Base-by-base conservation (phyloP, 2,113 vertebrate genomes). In the Myanophis thanlyinensis region DNA sequence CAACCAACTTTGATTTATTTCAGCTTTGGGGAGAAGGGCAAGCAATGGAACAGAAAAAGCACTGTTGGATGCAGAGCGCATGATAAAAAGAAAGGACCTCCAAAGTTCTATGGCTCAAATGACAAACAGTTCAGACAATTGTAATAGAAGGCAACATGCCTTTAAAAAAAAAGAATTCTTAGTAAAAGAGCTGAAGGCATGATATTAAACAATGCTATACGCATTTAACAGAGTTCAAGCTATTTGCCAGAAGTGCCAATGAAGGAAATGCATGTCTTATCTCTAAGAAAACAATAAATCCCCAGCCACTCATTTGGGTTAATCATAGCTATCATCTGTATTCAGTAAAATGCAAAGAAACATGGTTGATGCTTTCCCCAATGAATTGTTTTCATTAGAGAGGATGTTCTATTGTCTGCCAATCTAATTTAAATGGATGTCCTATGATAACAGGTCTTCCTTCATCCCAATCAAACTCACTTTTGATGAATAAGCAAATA, bases 1-100 rank as follows among this genome's bases (percentile, higher is more conserved):
- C 98, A 98, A 99, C 98, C 97, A 98, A 98, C 98, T 98, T 98
- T 99, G 98, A 99, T 99, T 99, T 99, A 99, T 99, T 99, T 99
- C 97, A 98, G 98, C 97, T 98, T 98, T 97, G 98, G 98, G 97
- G 97, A 97, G 97, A 96, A 98, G 97, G 97, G 97, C 93, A 96
- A 97, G 96, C 95, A 93, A 80, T 93, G 89, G 97, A 98, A 98
- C 98, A 98, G 98, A 98, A 98, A 97, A 97, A 96, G 97, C 96
- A 98, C 98, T 98, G 98, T 98, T 98, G 97, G 97, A 97, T 89
- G 94, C 91, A 93, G 97, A 97, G 52, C 96, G 97, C 92, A 96
- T 97, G 97, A 98, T 95, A 95, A 92, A 97, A 87, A 94, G 93
- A 96, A 96, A 97, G 97, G 95, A 97, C 97, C 97, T 98, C 97